A percentile compares a stretch with the other conserved stretches of the same genome.
phyloP scores from a whole-genome alignment of 1,140 invertebrate species.

The Tetramorium parvispinum region DNA sequence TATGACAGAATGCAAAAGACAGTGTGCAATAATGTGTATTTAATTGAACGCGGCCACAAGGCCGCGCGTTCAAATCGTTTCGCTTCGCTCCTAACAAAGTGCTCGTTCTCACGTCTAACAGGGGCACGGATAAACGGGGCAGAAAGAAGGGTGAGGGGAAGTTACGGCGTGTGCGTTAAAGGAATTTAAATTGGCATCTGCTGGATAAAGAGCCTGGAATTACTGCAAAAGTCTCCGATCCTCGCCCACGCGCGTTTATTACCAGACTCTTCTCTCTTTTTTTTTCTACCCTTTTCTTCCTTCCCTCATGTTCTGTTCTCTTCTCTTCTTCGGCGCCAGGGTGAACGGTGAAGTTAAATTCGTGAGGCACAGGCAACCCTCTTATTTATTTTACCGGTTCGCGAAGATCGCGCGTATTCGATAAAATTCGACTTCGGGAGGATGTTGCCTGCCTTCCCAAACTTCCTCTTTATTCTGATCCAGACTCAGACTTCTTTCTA shows the following conservation, averaged over 20 bases:
- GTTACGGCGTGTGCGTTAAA: constrained; percentile 72
- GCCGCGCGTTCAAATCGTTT: constrained; percentile 20
- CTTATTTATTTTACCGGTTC: constrained; percentile 81
- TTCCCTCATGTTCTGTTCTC: constrained; percentile 56
- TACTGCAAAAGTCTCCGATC: constrained; percentile 82
- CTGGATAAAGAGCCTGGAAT: constrained; percentile 78
- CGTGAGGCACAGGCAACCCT: constrained; percentile 78
- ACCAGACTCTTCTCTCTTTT: constrained; percentile 68
- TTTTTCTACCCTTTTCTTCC: constrained; percentile 46
- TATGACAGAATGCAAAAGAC: too few species aligned
- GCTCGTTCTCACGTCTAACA: constrained; percentile 75
- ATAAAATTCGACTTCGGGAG: constrained; percentile 78
- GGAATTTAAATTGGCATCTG: constrained; percentile 83
- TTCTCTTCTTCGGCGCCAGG: constrained; percentile 63
- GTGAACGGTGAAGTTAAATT: constrained; percentile 82
- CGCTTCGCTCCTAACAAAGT: constrained; percentile 55
- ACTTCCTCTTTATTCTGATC: constrained; percentile 15
- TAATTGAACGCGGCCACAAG: constrained; percentile 41
- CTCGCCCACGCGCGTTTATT: constrained; percentile 82
- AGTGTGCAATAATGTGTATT: constrained; percentile 30
- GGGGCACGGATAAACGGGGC: constrained; percentile 51
- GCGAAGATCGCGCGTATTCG: constrained; percentile 77
- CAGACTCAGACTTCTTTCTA: constrained; percentile 25
- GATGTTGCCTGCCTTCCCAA: constrained; percentile 46
- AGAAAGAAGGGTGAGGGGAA: background rate